Base-by-base conservation (phyloP, 2,888 invertebrate species). In the Melipona beecheii region DNA sequence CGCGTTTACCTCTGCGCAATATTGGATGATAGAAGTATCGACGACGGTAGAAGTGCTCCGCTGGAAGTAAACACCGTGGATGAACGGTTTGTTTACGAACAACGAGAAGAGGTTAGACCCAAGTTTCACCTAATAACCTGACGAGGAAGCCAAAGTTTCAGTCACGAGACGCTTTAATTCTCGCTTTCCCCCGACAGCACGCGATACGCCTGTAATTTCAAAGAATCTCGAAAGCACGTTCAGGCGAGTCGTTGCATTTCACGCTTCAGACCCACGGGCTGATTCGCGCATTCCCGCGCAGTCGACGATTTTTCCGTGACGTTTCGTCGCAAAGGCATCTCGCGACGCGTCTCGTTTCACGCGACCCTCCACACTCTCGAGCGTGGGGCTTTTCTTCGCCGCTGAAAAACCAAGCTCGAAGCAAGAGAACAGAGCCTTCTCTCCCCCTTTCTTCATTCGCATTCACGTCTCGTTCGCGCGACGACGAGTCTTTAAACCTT, bases 401-500 rank as follows among this genome's bases (percentile, higher is more conserved):
- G 21, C 24, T 50, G 52, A 82, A 74, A 79, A 65, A 49, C 54
- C 43, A 24, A 43, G 64, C 50, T n/a, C 49, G 62, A 56, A 43
- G 24, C 24, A 60, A 19, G 27, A 54, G 69, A 64, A 74, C 27
- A 21, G 36, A 9, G 43, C 43, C 3, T 31, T 17, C 54, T n/a
- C 6, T 36, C 9, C 9, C 43, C 43, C 36, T 9, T 36, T 50
- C 50, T 24, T 60, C 43, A 24, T 81, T 75, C 58, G 70, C 36
- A 71, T 83, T 75, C 66, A 54, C 52, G 70, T 19, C 24, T 66
- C 66, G 54, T 75, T 66, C 52, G 36, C 11, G 19, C 49, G 43
- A 62, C 66, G 65, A n/a, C 78, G 75, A 74, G 11, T 9, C 81
- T 58, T 76, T 75, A 69, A 19, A n/a, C 60, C 84, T 86, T 89